A percentile compares a stretch with the other conserved stretches of the same genome.
These are phyloP conservation scores for Drosophila demipolita DNA, from an alignment of 2,888 invertebrate species.

Conservation along the genomic window DNA sequence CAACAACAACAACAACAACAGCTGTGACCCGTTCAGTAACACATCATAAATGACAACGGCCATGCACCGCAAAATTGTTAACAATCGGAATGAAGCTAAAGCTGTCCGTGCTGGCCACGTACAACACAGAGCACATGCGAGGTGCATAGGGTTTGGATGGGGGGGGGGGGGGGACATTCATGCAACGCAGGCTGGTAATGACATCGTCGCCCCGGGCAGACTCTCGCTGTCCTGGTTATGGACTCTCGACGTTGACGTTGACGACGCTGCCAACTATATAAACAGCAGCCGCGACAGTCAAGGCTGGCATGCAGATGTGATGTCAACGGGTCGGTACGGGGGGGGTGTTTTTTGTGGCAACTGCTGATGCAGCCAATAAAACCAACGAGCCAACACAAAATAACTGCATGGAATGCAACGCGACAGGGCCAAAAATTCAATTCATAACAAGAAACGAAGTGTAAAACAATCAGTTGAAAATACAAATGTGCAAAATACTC, in stretches of 20 bases:
- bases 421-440: slow-evolving; percentile 34
- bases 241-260: slow-evolving; percentile 37
- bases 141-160: neutral
- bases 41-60: slow-evolving; percentile 81
- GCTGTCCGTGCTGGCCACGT: slow-evolving; percentile 23
- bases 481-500: slow-evolving; percentile 25
- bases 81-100: slow-evolving; percentile 67
- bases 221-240: slow-evolving; percentile 32
- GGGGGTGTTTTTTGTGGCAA: neutral
- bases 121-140: neutral
- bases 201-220: slow-evolving; percentile 52
- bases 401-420: slow-evolving; percentile 41
- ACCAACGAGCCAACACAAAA: slow-evolving; percentile 64
- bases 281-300: slow-evolving; percentile 55
- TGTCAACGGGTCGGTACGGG: slow-evolving; percentile 3
- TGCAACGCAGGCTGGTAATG: slow-evolving; percentile 56
- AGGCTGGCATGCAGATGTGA: slow-evolving; percentile 2
- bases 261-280: slow-evolving; percentile 61
- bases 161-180: neutral
- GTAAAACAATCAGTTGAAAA: slow-evolving; percentile 7
- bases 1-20: slow-evolving; percentile 20
- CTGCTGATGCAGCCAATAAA: slow-evolving; percentile 66
- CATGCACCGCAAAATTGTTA: slow-evolving; percentile 78
- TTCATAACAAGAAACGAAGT: slow-evolving; percentile 17
- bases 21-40: slow-evolving; percentile 33